A percentile compares a stretch with the other conserved stretches of the same genome.
Evolutionary conservation across 2,888 invertebrate genomes (phyloP).

Genomic region (Epistrophe grossulariae): DNA sequence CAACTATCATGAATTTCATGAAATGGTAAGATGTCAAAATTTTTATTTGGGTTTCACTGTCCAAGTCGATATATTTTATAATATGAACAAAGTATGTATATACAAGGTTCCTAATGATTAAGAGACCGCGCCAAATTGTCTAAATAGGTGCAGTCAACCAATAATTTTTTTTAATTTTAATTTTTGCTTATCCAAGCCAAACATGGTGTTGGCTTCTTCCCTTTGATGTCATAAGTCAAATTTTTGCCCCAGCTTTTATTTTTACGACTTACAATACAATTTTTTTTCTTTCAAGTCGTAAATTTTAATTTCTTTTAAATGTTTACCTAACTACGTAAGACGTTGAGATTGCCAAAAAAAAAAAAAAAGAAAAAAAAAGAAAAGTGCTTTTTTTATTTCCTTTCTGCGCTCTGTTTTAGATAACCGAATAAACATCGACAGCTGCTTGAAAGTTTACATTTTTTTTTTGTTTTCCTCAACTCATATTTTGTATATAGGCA

Average conservation of each 20-base stretch:
- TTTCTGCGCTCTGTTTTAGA: constrained; percentile 20
- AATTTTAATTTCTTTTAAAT: constrained; percentile 43
- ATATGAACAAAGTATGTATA: not conserved
- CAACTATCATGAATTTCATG: no score
- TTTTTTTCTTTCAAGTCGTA: constrained; percentile 7
- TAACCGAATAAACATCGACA: constrained; percentile 60
- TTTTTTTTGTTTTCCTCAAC: not conserved
- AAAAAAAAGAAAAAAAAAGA: constrained; percentile 13
- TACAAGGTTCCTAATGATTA: not conserved
- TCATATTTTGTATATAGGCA: constrained; percentile 17
- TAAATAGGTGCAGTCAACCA: constrained; percentile 53
- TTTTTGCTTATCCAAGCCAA: constrained; percentile 15
- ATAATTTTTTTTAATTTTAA: not conserved
- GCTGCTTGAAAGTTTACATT: constrained; percentile 49
- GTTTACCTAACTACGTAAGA: constrained; percentile 40
- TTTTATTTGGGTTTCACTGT: not conserved
- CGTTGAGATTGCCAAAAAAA: constrained; percentile 30
- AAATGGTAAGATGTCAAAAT: no score
- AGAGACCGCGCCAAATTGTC: constrained; percentile 51
- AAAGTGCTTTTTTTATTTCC: not conserved
- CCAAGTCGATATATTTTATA: not conserved
- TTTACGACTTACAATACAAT: constrained; percentile 5
- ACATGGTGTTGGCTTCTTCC: constrained; percentile 28
- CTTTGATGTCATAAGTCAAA: constrained; percentile 51
- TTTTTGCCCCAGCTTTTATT: constrained; percentile 19